Evolutionary conservation across 2,113 vertebrate genomes (phyloP).

Genomic region (Cervus canadensis): DNA sequence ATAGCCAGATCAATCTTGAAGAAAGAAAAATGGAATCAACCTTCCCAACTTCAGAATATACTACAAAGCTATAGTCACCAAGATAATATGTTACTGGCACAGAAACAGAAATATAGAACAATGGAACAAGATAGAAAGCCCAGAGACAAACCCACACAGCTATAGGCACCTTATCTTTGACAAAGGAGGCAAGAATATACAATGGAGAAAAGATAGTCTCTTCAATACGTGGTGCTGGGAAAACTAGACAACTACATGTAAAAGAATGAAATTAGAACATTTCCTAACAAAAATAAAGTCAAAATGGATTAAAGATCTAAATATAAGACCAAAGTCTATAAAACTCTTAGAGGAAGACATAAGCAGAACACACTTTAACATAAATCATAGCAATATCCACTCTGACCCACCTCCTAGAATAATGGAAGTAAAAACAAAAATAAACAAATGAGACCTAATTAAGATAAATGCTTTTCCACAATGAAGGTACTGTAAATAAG

Average conservation of each 20-base stretch:
- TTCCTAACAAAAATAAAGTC: neutral
- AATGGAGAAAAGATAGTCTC: neutral
- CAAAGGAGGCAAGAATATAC: neutral
- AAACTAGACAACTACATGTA: neutral
- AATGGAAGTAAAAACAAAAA: neutral
- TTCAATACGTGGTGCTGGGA: neutral
- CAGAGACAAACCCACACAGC: neutral
- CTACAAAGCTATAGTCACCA: neutral
- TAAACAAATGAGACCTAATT: neutral
- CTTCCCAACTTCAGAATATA: neutral
- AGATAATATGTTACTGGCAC: neutral
- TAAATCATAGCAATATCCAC: neutral
- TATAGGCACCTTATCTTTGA: neutral
- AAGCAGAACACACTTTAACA: neutral
- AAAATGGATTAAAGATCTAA: neutral
- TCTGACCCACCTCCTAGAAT: neutral
- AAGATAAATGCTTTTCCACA: neutral
- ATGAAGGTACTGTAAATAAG: accelerated
- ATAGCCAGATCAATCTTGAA: neutral
- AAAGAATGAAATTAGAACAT: neutral
- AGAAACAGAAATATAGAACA: neutral
- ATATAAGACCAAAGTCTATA: neutral
- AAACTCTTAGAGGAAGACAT: neutral
- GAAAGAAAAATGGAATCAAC: neutral
- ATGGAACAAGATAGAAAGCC: neutral